Evolutionary conservation across 2,797 vertebrate genomes (phyloP).

Genomic region (Chanos chanos): DNA sequence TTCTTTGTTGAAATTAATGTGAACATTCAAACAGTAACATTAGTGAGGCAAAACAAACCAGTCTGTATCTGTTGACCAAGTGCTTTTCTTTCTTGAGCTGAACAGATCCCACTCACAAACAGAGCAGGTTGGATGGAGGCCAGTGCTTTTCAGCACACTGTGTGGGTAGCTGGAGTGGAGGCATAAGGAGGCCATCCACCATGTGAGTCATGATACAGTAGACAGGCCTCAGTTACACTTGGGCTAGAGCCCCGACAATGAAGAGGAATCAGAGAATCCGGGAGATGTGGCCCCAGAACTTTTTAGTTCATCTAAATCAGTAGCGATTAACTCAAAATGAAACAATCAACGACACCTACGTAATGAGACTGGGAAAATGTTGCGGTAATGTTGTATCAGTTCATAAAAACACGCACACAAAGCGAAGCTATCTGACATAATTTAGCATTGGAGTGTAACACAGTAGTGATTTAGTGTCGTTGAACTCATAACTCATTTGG

Average conservation of each 20-base stretch:
- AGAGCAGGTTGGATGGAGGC: neutral
- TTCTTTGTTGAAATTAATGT: too few species aligned
- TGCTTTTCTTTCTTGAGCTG: neutral
- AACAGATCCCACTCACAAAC: conserved; percentile 10
- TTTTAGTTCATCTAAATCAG: neutral
- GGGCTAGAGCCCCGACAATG: neutral
- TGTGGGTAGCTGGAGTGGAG: neutral
- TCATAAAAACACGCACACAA: too few species aligned
- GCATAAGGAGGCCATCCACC: neutral
- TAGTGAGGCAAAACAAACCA: neutral
- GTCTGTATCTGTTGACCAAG: neutral
- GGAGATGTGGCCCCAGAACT: neutral
- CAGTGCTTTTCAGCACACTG: neutral
- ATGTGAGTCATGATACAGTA: neutral
- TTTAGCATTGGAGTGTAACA: too few species aligned
- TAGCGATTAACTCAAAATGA: too few species aligned
- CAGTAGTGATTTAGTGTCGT: too few species aligned
- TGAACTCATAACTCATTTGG: too few species aligned
- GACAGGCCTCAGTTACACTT: neutral
- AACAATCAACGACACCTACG: too few species aligned
- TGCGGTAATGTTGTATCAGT: too few species aligned
- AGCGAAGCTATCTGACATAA: too few species aligned
- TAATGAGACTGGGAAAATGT: too few species aligned
- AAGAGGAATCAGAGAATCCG: neutral
- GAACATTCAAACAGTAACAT: too few species aligned